These are phyloP conservation scores for Portevinia maculata DNA, from an alignment of 2,888 invertebrate genomes.

Conservation along the genomic window DNA sequence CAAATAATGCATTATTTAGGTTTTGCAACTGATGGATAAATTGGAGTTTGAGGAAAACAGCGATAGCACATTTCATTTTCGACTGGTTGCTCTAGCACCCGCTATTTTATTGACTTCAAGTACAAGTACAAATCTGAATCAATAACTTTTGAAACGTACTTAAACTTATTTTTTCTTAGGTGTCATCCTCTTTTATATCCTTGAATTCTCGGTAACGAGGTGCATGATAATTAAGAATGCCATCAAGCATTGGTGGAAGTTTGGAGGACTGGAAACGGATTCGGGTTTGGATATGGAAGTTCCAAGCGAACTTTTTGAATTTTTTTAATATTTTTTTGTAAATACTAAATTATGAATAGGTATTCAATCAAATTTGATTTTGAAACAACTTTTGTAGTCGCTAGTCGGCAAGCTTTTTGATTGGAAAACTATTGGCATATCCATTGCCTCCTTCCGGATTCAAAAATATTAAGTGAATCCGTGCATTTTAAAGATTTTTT, in stretches of 20 bases:
- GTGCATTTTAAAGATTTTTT: too few species aligned
- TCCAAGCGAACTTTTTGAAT: slow-evolving; percentile 78
- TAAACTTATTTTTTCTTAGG: slow-evolving; percentile 69
- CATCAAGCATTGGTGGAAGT: slow-evolving; percentile 81
- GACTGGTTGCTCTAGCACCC: slow-evolving; percentile 78
- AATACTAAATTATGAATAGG: not conserved
- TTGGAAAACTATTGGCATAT: too few species aligned
- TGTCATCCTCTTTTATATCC: slow-evolving; percentile 80
- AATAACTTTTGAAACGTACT: not conserved
- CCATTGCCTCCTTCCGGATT: too few species aligned
- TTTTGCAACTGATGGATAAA: slow-evolving; percentile 80
- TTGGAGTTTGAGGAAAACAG: slow-evolving; percentile 77
- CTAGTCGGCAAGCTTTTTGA: too few species aligned
- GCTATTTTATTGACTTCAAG: slow-evolving; percentile 79
- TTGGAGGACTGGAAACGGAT: slow-evolving; percentile 79
- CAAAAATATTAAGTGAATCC: too few species aligned
- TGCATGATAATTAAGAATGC: slow-evolving; percentile 79
- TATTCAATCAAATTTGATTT: too few species aligned
- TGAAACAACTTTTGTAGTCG: too few species aligned
- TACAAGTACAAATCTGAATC: not conserved
- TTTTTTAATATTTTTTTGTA: slow-evolving; percentile 75
- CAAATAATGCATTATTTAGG: slow-evolving; percentile 72
- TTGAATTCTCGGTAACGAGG: slow-evolving; percentile 80
- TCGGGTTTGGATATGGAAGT: slow-evolving; percentile 76
- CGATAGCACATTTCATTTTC: slow-evolving; percentile 76